Percentiles rank a stretch among this genome's conserved stretches.
phyloP scores from a whole-genome alignment of 2,888 invertebrate genomes.

The Hydriomena furcata region DNA sequence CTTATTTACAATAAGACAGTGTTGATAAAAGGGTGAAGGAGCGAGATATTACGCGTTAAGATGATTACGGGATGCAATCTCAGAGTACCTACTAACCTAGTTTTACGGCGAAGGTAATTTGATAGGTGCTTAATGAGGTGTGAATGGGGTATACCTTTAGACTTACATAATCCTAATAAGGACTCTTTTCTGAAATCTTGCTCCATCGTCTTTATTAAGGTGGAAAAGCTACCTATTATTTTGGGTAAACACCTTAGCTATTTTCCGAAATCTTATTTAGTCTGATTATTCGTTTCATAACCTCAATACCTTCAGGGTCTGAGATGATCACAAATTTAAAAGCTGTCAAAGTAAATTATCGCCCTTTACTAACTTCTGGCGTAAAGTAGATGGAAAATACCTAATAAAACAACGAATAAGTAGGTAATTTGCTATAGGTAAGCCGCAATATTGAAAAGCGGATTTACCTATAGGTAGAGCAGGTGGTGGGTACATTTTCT shows the following conservation, averaged over 20 bases:
- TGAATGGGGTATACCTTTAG: background rate
- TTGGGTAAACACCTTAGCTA: too few species aligned
- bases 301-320: background rate
- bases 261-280: too few species aligned
- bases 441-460: background rate
- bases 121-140: conserved; percentile 9
- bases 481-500: too few species aligned
- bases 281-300: too few species aligned
- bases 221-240: too few species aligned
- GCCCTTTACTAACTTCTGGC: background rate
- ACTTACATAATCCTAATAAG: too few species aligned
- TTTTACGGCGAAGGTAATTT: conserved; percentile 10
- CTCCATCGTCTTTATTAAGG: too few species aligned
- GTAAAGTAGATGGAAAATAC: background rate
- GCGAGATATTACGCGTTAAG: conserved; percentile 19
- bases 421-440: background rate
- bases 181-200: too few species aligned
- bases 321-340: background rate
- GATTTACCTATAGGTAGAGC: too few species aligned
- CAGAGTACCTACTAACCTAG: conserved; percentile 17
- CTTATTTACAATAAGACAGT: conserved; percentile 12
- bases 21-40: conserved; percentile 5
- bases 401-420: background rate
- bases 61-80: conserved; percentile 29
- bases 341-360: background rate